Evolutionary conservation across 2,888 invertebrate species (phyloP), one percentile per base, ranked within the genome.

Genomic region (Apomyelois bistriatella): DNA sequence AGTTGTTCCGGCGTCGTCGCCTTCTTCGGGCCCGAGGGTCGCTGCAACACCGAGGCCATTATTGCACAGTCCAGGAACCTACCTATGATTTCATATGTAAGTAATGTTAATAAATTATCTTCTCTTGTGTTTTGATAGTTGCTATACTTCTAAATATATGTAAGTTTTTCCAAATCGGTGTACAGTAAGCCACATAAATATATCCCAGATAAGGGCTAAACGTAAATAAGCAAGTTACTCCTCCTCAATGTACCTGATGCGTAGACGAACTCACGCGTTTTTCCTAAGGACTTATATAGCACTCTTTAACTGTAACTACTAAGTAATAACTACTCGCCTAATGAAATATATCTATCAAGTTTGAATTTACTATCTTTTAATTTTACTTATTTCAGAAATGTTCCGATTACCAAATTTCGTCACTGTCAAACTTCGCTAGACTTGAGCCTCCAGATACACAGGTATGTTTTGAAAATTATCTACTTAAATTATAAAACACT

Each of bases 61-160:
- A 94, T 99, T 52, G 95, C 98, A 17, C 97, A 98, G 76, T 95
- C 98, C 43, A 94, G 96, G 80, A 98, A 98, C 90, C 93, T 98
- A 74, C 98, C 98, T 55, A 98, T 99, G 97, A 96, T 99, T 82
- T 97, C 98, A 77, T 98, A 98, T 87, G 98, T 98, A 89, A 95
- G 98, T 94, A 64, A 7, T n/a, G 32, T 48, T 38, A 6, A 5
- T 12, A 37, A 37, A n/a, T n/a, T n/a, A n/a, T n/a, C n/a, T n/a
- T n/a, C n/a, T n/a, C n/a, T n/a, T n/a, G n/a, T n/a, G n/a, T n/a
- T n/a, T n/a, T n/a, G n/a, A n/a, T n/a, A n/a, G n/a, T n/a, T n/a
- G n/a, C n/a, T n/a, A n/a, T n/a, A n/a, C n/a, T n/a, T n/a, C n/a
- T n/a, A n/a, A n/a, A n/a, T n/a, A n/a, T n/a, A n/a, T n/a, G n/a